Evolutionary conservation across 1,140 invertebrate genomes (phyloP).

Genomic region (Saccostrea cuccullata): DNA sequence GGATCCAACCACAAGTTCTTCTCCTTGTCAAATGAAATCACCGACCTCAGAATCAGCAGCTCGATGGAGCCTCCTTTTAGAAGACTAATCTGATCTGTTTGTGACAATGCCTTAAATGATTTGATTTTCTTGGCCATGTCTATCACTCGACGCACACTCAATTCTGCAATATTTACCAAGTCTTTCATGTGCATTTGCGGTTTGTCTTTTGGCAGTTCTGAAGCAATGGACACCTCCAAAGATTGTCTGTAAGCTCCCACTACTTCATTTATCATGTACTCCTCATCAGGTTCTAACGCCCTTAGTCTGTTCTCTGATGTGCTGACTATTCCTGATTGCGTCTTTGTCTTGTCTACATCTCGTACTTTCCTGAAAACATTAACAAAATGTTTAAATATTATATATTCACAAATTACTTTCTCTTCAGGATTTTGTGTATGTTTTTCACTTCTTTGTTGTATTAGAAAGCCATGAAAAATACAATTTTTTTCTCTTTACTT

Average conservation of each 20-base stretch:
- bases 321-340: conserved; percentile 72
- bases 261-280: conserved; percentile 74
- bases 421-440: too few relatives aligned
- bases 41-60: conserved; percentile 80
- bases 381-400: conserved; percentile 40
- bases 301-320: conserved; percentile 68
- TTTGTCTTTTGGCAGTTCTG: conserved; percentile 70
- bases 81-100: conserved; percentile 79
- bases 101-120: conserved; percentile 77
- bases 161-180: conserved; percentile 78
- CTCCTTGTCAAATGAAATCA: conserved; percentile 78
- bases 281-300: conserved; percentile 72
- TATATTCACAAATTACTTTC: not conserved
- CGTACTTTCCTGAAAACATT: conserved; percentile 72
- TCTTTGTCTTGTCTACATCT: conserved; percentile 67
- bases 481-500: too few relatives aligned
- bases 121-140: conserved; percentile 79
- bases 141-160: conserved; percentile 78
- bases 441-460: too few relatives aligned
- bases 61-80: conserved; percentile 80
- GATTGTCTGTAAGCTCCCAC: conserved; percentile 75
- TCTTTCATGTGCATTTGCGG: conserved; percentile 71
- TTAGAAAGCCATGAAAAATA: too few relatives aligned
- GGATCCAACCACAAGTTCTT: conserved; percentile 78
- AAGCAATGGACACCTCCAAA: conserved; percentile 75